These are phyloP conservation scores for Salarias fasciatus DNA, from an alignment of 2,797 vertebrate species.

Conservation along the genomic window DNA sequence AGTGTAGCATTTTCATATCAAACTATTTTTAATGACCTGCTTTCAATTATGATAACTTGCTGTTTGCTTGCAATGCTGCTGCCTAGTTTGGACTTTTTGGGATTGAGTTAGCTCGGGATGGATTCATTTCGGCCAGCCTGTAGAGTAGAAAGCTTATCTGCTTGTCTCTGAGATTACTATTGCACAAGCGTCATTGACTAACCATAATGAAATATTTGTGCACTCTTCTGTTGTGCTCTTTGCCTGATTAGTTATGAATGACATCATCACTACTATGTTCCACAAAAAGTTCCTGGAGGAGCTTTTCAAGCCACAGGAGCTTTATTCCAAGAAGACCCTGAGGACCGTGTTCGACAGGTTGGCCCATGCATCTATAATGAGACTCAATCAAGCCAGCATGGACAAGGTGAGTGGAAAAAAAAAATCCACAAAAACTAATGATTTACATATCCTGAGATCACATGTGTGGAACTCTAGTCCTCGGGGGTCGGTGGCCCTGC, in stretches of 20 bases:
- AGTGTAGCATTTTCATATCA: neutral
- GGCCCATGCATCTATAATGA: slow-evolving; percentile 98
- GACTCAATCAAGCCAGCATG: slow-evolving; percentile 98
- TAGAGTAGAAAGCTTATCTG: slow-evolving; percentile 50
- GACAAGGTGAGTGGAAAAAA: slow-evolving; percentile 89
- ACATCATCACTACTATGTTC: slow-evolving; percentile 99
- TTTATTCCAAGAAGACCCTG: slow-evolving; percentile 97
- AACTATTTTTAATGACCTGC: neutral
- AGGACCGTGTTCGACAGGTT: slow-evolving; percentile 94
- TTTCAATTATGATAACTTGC: slow-evolving; percentile 14
- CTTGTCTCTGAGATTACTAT: slow-evolving; percentile 36
- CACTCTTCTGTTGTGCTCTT: slow-evolving; percentile 39
- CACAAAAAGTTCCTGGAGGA: slow-evolving; percentile 97
- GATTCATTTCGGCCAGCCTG: slow-evolving; percentile 11
- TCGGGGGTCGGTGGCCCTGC: no score
- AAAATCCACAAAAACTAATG: no score
- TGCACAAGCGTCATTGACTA: slow-evolving; percentile 6
- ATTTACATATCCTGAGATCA: no score
- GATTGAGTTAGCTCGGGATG: slow-evolving; percentile 25
- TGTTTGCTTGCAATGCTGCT: slow-evolving; percentile 42
- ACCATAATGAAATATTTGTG: slow-evolving; percentile 12
- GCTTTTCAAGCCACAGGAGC: slow-evolving; percentile 97
- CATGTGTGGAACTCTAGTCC: no score
- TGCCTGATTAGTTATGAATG: slow-evolving; percentile 91
- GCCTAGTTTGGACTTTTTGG: slow-evolving; percentile 49